Base-by-base conservation (phyloP, 2,888 invertebrate species). In the Eristalinus aeneus region DNA sequence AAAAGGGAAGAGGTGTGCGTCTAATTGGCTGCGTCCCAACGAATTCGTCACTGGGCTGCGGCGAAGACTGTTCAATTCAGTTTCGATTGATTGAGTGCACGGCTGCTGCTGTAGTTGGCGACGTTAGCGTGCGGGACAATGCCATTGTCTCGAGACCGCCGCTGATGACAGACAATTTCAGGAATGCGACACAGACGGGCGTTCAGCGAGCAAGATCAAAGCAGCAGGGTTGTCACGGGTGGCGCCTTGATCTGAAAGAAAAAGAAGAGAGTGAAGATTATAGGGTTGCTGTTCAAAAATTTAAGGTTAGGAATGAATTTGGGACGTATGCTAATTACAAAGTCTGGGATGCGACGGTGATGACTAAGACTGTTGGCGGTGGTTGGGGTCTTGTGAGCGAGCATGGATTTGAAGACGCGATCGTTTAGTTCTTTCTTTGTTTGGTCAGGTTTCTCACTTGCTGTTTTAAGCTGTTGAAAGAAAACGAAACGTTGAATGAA, bases 21-120 rank as follows among this genome's bases (percentile, higher is more conserved):
- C 85, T 86, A 86, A 86, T 86, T 86, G 85, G 85, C 85, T 86
- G 77, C 81, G 77, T 77, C 71, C 85, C 85, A 86, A 77, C 27
- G 81, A 81, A 63, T 53, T 80, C 22, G 53, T 58, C 10, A 39
- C 67, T n/a, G 32, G 68, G 79, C 80, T 34, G 80, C 46, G 16
- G 16, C 16, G 46, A 8, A 16, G 16, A 8, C 67, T 58, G 60
- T 86, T 77, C 69, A 73, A 16, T 81, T 81, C 81, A 86, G 60
- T 69, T 81, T 81, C 80, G 63, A 76, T 85, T 85, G 80, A 80
- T 85, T 80, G 75, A 27, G 64, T 58, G 75, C 60, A 34, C 23
- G 58, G 27, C 36, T n/a, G 36, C 31, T 65, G 11, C 53, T 53
- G 67, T 27, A 22, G 12, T 64, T 32, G 81, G 76, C 56, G 81